Conservation (phyloP, 2,113 vertebrate genomes). For the Pyxicephalus adspersus region DNA sequence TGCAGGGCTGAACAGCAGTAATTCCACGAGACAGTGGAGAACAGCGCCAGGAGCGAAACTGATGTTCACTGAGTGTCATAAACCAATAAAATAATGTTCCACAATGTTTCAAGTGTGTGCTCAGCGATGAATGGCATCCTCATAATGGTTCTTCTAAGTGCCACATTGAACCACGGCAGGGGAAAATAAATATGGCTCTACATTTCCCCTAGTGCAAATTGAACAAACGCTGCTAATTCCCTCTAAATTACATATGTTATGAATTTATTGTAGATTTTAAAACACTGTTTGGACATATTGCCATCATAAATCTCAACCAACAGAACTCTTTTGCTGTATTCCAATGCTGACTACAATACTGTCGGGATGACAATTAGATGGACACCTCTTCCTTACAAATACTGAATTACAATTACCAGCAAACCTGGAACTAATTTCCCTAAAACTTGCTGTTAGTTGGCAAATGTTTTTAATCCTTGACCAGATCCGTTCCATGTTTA, state of each 20-base stretch:
- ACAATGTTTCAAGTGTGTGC: constrained; percentile 52
- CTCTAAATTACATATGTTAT: constrained; percentile 43
- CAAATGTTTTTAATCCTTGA: no score
- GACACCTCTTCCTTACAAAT: not conserved
- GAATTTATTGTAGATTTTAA: constrained; percentile 30
- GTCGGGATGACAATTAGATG: not conserved
- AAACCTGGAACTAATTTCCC: no score
- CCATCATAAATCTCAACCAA: constrained; percentile 5
- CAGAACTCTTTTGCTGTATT: constrained; percentile 24
- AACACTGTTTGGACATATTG: constrained; percentile 19
- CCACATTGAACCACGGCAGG: constrained; percentile 24
- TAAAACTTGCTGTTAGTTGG: no score
- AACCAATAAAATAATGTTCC: constrained; percentile 56
- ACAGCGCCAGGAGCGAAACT: constrained; percentile 40
- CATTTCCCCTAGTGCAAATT: not conserved
- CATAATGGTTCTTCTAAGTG: constrained; percentile 43
- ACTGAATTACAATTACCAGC: no score
- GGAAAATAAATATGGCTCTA: constrained; percentile 23
- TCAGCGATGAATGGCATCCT: constrained; percentile 45
- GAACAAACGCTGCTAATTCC: constrained; percentile 9
- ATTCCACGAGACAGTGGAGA: constrained; percentile 32
- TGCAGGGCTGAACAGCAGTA: constrained; percentile 38
- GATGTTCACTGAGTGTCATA: constrained; percentile 51
- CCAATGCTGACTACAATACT: constrained; percentile 26
- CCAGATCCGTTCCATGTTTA: no score